Conservation (phyloP, 2,113 vertebrate genomes). For the Ceyx margarethae region DNA sequence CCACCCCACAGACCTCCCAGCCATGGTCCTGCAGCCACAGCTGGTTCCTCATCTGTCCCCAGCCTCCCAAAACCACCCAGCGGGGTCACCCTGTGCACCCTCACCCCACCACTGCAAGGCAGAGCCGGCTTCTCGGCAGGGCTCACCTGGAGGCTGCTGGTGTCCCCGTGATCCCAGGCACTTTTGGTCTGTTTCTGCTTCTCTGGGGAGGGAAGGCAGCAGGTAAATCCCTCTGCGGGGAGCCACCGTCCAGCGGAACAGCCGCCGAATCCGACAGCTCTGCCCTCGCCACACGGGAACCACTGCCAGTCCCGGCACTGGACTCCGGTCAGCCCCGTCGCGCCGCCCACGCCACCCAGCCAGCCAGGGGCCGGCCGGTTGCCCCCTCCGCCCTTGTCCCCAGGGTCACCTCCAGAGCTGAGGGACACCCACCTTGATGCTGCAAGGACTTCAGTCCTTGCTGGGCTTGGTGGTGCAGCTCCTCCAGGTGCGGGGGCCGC, state of each 20-base stretch:
- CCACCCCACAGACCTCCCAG: not conserved
- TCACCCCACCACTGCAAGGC: not conserved
- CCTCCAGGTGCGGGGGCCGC: slow-evolving; percentile 86
- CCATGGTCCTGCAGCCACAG: not conserved
- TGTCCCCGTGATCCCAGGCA: slow-evolving; percentile 84
- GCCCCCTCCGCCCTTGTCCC: not conserved
- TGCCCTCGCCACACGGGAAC: not conserved
- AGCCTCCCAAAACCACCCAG: not conserved
- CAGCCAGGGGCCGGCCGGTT: not conserved
- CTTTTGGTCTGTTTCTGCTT: slow-evolving; percentile 82
- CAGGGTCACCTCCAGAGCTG: not conserved
- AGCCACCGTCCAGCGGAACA: accelerated
- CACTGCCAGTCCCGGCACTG: not conserved
- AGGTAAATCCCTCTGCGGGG: not conserved
- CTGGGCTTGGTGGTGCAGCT: slow-evolving; percentile 90
- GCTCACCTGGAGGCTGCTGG: slow-evolving; percentile 82
- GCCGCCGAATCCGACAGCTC: not conserved
- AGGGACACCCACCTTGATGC: slow-evolving; percentile 82
- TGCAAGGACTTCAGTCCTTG: slow-evolving; percentile 89
- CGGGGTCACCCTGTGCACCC: not conserved
- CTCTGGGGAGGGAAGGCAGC: slow-evolving; percentile 54
- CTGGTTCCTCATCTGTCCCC: not conserved
- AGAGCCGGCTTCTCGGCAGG: not conserved
- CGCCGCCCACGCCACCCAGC: not conserved
- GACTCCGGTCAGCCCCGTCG: not conserved